These are phyloP conservation scores for Lepidurus packardi DNA, from an alignment of 1,140 invertebrate genomes.

Conservation along the genomic window DNA sequence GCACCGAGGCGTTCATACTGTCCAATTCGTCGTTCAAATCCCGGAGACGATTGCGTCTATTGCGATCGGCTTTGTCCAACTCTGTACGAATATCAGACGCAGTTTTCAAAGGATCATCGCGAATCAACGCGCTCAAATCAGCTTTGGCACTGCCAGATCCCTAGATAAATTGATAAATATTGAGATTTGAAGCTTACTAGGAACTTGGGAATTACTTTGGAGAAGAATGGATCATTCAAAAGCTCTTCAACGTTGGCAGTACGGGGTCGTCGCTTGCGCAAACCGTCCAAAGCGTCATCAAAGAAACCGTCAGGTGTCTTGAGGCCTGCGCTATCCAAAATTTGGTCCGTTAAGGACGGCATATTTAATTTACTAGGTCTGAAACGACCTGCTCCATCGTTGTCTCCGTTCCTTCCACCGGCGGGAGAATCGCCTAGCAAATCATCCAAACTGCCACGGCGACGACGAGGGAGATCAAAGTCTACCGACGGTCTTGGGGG, in stretches of 20 bases:
- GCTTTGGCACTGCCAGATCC: background rate
- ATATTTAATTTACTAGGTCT: conserved; percentile 26
- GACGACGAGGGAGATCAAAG: conserved; percentile 1
- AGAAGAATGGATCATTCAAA: conserved; percentile 31
- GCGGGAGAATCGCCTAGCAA: background rate
- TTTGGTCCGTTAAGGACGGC: conserved; percentile 31
- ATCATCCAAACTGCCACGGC: conserved; percentile 28
- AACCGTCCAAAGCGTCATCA: conserved; percentile 29
- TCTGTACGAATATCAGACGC: conserved; percentile 27
- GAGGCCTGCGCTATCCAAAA: conserved; percentile 32
- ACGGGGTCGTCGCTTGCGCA: conserved; percentile 29
- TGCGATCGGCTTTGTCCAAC: conserved; percentile 29
- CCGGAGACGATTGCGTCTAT: conserved; percentile 26
- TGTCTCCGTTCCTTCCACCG: conserved; percentile 12
- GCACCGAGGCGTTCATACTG: background rate
- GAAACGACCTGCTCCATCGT: conserved; percentile 24
- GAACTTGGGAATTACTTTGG: conserved; percentile 26
- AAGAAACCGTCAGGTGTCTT: conserved; percentile 30
- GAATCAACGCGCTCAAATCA: background rate
- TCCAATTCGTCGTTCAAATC: conserved; percentile 26
- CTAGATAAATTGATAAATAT: background rate
- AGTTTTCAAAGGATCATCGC: conserved; percentile 24
- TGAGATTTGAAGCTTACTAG: no score
- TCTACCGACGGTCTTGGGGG: background rate
- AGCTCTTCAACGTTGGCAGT: conserved; percentile 30